Evolutionary conservation across 2,888 invertebrate species (phyloP).

Genomic region (Choreutis nemorana): DNA sequence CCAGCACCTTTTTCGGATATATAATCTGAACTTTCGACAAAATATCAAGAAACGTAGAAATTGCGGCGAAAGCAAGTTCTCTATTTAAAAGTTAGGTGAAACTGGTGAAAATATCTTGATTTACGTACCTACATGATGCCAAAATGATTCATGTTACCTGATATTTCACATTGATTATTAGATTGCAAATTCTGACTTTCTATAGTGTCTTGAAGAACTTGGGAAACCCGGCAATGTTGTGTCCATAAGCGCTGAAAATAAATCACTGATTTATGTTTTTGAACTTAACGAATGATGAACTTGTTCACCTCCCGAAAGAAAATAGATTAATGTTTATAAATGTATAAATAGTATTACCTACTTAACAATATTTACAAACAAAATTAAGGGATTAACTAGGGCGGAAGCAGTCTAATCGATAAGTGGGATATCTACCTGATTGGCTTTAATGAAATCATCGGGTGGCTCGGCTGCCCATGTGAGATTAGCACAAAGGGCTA

Average conservation of each 20-base stretch:
- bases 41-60: no score
- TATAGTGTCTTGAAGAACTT: constrained; percentile 42
- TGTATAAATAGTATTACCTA: no score
- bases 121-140: background rate
- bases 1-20: no score
- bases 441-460: constrained; percentile 57
- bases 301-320: no score
- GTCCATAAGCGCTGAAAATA: constrained; percentile 53
- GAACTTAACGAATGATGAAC: no score
- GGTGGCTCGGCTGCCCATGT: constrained; percentile 58
- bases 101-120: background rate
- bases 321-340: background rate
- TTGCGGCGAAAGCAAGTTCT: no score
- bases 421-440: constrained; percentile 55
- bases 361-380: no score
- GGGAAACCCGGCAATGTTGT: constrained; percentile 50
- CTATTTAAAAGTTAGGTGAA: background rate
- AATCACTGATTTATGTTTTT: background rate
- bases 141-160: constrained; percentile 22
- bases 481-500: constrained; percentile 62
- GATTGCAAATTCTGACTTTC: constrained; percentile 34
- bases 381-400: background rate
- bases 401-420: no score
- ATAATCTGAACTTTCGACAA: no score
- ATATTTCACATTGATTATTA: constrained; percentile 37